A percentile compares a stretch with the other conserved stretches of the same genome.
These are phyloP conservation scores for Hystrix cristata DNA, from an alignment of 2,113 vertebrate genomes.

Conservation along the genomic window DNA sequence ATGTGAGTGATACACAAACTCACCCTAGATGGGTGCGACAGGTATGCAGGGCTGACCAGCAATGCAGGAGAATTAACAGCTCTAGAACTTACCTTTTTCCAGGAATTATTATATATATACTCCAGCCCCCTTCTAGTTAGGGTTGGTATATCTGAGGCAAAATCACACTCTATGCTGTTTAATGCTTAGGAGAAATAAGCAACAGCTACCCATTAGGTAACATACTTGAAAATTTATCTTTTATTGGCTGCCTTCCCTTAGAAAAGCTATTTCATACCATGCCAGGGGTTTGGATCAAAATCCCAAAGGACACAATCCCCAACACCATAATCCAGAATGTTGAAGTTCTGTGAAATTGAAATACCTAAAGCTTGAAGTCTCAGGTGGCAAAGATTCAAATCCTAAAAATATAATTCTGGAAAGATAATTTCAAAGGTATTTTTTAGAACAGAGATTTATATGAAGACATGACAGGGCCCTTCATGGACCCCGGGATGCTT, in stretches of 20 bases:
- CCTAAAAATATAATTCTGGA: not conserved
- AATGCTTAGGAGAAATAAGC: not conserved
- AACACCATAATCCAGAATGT: not conserved
- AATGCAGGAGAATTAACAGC: not conserved
- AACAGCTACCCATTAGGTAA: not conserved
- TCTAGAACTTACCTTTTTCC: not conserved
- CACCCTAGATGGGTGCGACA: not conserved
- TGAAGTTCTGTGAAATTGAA: not conserved
- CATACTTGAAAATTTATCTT: not conserved
- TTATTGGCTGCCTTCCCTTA: not conserved
- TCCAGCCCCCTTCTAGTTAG: not conserved
- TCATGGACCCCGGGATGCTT: not conserved
- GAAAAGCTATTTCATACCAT: not conserved
- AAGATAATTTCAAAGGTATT: not conserved
- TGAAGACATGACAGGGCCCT: too few species aligned
- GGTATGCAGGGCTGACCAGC: not conserved
- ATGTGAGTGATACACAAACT: not conserved
- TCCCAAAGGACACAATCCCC: not conserved
- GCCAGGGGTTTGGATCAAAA: not conserved
- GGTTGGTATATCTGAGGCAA: not conserved
- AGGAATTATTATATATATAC: not conserved
- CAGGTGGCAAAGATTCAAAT: not conserved
- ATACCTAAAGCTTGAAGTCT: not conserved
- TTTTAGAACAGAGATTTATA: not conserved
- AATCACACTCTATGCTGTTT: not conserved